Evolutionary conservation across 1,140 invertebrate genomes (phyloP).

Genomic region (Solen grandis): DNA sequence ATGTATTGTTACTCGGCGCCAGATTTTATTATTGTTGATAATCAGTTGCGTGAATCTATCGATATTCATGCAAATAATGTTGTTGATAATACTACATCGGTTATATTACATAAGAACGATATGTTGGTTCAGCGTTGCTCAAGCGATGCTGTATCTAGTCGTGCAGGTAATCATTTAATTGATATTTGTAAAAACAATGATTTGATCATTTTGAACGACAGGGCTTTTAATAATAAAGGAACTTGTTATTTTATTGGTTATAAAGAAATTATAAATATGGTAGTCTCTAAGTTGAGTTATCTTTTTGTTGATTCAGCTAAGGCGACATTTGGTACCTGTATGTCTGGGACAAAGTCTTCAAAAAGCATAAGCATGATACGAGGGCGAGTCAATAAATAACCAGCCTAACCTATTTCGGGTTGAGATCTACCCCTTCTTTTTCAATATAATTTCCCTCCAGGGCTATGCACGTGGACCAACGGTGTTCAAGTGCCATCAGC

Average conservation of each 20-base stretch:
- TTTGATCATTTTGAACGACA: not conserved
- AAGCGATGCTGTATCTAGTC: not conserved
- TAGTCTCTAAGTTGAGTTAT: not conserved
- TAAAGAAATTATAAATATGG: not conserved
- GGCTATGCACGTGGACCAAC: too few species aligned
- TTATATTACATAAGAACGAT: not conserved
- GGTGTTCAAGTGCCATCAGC: too few species aligned
- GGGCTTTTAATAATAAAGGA: slow-evolving; percentile 5
- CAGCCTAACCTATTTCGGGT: too few species aligned
- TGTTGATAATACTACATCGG: not conserved
- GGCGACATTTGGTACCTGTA: not conserved
- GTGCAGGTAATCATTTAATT: not conserved
- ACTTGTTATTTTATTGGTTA: not conserved
- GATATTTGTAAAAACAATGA: slow-evolving; percentile 7
- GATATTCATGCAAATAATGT: not conserved
- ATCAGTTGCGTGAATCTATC: not conserved
- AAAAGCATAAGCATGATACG: too few species aligned
- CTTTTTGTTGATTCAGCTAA: slow-evolving; percentile 1
- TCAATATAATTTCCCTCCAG: too few species aligned
- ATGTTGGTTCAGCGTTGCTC: not conserved
- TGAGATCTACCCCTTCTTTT: too few species aligned
- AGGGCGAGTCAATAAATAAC: too few species aligned
- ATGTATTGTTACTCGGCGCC: not conserved
- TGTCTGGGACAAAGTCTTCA: not conserved
- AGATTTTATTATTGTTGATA: slow-evolving; percentile 1